Base-by-base conservation (phyloP, 2,797 vertebrate species). In the Premnoplex brunnescens region DNA sequence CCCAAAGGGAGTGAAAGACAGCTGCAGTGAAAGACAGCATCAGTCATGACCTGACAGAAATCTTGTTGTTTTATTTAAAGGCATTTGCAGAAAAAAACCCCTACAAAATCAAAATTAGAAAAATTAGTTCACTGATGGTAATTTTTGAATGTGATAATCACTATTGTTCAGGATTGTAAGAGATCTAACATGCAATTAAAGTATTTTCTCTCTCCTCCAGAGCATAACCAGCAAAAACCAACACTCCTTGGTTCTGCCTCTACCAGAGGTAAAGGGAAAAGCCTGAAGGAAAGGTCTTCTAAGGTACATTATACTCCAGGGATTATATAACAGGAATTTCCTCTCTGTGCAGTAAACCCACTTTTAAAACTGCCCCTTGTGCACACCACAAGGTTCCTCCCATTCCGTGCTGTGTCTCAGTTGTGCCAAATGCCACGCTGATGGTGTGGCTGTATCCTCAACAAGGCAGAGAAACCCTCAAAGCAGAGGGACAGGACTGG, bases 91-190 rank as follows among this genome's bases (percentile, higher is more conserved):
- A 24, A 87, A 83, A 80, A 71, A 58, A 7, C 7, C 9, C 24
- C 30, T 3, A 43, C 5, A 20, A 68, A 79, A 51, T n/a, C 4
- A 55, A 22, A 74, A 51, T 55, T 49, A 49, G 58, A 72, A 26
- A 36, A 60, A 9, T 69, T 58, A 80, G 55, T 44, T 54, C 19
- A 3, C 6, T 6, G 30, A n/a, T 11, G 7, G 10, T 32, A 37
- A 28, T 59, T 74, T 41, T 12, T 2, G 1, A 75, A 63, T 39
- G 49, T 52, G 28, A 16, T 2, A 21, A 32, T 30, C 0, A 0
- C 15, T 63, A 37, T 26, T 56, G 16, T 78, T 55, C 28, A 86
- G 43, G 14, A 6, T 0, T 44, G 10, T 62, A 36, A 73, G 60
- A 86, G 13, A 36, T 67, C 39, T 20, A 67, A 4, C 10, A 32